phyloP scores from a whole-genome alignment of 1,140 invertebrate genomes.

The Pomacea maculata region DNA sequence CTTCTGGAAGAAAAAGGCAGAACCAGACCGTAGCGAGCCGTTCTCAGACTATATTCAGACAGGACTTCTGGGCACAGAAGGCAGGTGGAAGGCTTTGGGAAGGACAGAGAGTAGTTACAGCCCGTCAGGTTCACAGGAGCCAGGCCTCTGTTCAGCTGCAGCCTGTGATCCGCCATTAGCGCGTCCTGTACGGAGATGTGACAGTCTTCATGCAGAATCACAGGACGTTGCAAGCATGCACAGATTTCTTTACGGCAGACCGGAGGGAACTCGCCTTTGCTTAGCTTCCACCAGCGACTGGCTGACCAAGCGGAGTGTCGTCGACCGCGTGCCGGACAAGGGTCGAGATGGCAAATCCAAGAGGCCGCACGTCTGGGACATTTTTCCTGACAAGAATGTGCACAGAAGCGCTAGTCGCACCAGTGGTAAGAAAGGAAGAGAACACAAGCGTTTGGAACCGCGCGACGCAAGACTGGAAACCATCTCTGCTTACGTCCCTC shows the following conservation, averaged over 20 bases:
- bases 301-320: background rate
- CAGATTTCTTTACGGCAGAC: background rate
- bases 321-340: background rate
- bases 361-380: slow-evolving; percentile 17
- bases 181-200: background rate
- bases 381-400: background rate
- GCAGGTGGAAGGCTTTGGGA: background rate
- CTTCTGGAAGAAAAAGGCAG: background rate
- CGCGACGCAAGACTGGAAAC: background rate
- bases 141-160: background rate
- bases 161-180: background rate
- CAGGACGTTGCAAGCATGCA: no score
- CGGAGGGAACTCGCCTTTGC: background rate
- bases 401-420: background rate
- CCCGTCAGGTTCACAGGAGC: no score
- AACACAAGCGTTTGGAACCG: background rate
- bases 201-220: background rate
- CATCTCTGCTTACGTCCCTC: slow-evolving; percentile 13
- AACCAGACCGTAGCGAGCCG: background rate
- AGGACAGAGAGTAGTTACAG: background rate
- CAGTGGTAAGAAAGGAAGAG: background rate
- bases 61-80: background rate
- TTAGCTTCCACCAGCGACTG: background rate
- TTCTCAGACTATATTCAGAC: background rate
- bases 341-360: background rate